These are phyloP conservation scores for Chironomus riparius DNA, from an alignment of 2,888 invertebrate genomes.

Conservation along the genomic window DNA sequence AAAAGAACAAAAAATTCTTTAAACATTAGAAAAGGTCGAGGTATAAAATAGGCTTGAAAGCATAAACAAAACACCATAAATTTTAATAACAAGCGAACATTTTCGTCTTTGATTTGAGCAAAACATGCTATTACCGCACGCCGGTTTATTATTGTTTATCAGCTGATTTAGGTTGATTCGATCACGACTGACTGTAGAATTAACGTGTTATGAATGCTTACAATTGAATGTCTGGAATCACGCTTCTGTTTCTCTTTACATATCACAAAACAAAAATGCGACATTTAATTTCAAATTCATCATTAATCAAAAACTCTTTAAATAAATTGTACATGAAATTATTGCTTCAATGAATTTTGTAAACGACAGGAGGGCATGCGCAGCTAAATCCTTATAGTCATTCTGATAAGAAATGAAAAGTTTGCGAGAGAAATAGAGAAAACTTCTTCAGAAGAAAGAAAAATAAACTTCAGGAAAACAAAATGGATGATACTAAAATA, in stretches of 20 bases:
- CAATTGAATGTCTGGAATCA: slow-evolving; percentile 24
- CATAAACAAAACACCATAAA: slow-evolving; percentile 22
- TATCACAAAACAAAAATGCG: slow-evolving; percentile 17
- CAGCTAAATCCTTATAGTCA: background rate
- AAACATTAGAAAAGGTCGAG: background rate
- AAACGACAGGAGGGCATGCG: slow-evolving; percentile 8
- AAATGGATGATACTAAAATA: background rate
- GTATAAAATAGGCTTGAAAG: slow-evolving; percentile 16
- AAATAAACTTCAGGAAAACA: background rate
- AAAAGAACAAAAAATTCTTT: background rate
- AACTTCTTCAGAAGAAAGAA: background rate
- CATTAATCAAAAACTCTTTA: slow-evolving; percentile 25
- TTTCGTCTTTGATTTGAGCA: slow-evolving; percentile 26
- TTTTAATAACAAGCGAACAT: slow-evolving; percentile 23
- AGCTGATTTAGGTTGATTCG: slow-evolving; percentile 25
- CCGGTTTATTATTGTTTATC: slow-evolving; percentile 27
- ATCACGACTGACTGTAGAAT: slow-evolving; percentile 23
- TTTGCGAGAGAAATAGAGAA: background rate
- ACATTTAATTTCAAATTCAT: slow-evolving; percentile 25
- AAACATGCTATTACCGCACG: slow-evolving; percentile 27
- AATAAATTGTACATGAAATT: background rate
- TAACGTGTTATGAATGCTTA: slow-evolving; percentile 24
- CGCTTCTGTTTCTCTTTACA: background rate
- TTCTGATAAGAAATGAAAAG: slow-evolving; percentile 5
- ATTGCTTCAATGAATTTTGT: background rate